phyloP scores from a whole-genome alignment of 2,797 vertebrate genomes.

The Clarias fuscus region DNA sequence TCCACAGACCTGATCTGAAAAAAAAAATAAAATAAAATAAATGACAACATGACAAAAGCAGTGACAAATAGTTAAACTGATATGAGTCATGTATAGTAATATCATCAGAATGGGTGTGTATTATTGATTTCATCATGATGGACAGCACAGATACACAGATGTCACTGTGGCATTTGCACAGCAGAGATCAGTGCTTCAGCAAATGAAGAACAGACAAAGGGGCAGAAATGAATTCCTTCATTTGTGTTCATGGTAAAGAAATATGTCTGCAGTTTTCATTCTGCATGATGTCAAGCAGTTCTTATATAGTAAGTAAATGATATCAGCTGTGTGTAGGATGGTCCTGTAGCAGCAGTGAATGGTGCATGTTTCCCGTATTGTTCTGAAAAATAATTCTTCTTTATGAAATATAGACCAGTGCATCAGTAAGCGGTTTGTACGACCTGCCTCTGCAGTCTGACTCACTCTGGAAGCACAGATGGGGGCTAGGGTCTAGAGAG shows the following conservation, averaged over 20 bases:
- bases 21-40: too few species aligned
- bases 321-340: constrained; percentile 51
- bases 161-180: constrained; percentile 39
- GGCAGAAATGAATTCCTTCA: constrained; percentile 38
- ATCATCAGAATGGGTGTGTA: constrained; percentile 24
- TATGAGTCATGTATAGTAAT: constrained; percentile 15
- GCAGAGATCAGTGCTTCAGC: constrained; percentile 38
- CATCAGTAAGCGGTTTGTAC: constrained; percentile 49
- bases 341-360: constrained; percentile 50
- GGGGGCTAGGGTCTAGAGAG: constrained; percentile 40
- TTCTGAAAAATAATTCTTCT: constrained; percentile 31
- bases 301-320: constrained; percentile 37
- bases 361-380: constrained; percentile 50
- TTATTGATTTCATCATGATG: constrained; percentile 53
- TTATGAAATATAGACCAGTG: constrained; percentile 65
- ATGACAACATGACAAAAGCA: constrained; percentile 2
- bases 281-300: constrained; percentile 5
- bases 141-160: constrained; percentile 46
- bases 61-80: constrained; percentile 4
- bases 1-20: neutral
- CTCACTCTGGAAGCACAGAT: constrained; percentile 60
- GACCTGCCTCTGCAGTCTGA: constrained; percentile 61
- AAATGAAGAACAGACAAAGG: constrained; percentile 50
- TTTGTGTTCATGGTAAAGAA: constrained; percentile 20
- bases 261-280: constrained; percentile 29